Evolutionary conservation across 2,113 vertebrate genomes (phyloP).

Genomic region (Phainopepla nitens): DNA sequence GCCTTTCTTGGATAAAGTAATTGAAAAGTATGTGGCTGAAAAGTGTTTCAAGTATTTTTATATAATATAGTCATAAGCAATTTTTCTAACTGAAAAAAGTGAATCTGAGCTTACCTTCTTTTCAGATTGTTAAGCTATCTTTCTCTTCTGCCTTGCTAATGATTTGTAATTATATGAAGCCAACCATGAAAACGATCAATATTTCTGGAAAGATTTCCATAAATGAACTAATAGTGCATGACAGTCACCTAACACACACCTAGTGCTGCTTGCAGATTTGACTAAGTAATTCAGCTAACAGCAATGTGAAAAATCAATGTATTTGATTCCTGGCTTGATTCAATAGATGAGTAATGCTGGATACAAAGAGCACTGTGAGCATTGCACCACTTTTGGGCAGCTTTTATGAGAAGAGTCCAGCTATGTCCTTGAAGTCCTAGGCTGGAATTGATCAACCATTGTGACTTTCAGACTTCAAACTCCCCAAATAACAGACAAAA

Average conservation of each 20-base stretch:
- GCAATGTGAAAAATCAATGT: slow-evolving; percentile 7
- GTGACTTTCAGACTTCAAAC: not conserved
- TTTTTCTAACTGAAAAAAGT: not conserved
- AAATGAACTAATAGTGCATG: slow-evolving; percentile 29
- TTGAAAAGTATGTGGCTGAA: not conserved
- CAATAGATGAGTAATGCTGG: not conserved
- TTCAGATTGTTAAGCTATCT: not conserved
- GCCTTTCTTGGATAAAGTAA: not conserved
- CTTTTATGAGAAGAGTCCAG: not conserved
- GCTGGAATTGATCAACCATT: not conserved
- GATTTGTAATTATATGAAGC: slow-evolving; percentile 28
- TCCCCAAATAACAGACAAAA: not conserved
- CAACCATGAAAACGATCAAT: slow-evolving; percentile 24
- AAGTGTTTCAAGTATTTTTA: not conserved
- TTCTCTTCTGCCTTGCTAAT: slow-evolving; percentile 26
- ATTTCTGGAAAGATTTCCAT: slow-evolving; percentile 39
- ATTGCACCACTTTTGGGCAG: not conserved
- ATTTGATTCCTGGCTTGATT: not conserved
- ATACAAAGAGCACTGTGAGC: not conserved
- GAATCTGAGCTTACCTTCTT: not conserved
- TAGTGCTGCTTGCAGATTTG: slow-evolving; percentile 31
- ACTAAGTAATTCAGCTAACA: slow-evolving; percentile 5
- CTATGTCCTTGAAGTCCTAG: not conserved
- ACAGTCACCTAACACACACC: not conserved
- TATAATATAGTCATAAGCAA: not conserved